phyloP scores from a whole-genome alignment of 2,888 invertebrate genomes.

The Terebella lapidaria region DNA sequence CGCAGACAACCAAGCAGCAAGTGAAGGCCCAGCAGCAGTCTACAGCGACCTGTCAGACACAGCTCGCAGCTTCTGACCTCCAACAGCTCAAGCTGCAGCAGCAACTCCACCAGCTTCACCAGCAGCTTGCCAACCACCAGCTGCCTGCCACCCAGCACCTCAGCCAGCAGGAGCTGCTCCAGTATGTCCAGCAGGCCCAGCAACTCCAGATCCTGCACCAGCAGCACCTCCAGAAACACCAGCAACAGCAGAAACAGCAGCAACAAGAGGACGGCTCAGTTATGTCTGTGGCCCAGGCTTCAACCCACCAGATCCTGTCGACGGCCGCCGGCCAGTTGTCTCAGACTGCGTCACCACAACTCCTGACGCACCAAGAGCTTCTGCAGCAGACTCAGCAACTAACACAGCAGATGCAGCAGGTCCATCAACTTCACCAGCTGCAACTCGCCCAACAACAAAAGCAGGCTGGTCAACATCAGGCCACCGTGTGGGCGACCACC shows the following conservation, averaged over 20 bases:
- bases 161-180: slow-evolving; percentile 21
- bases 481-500: background rate
- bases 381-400: slow-evolving; percentile 28
- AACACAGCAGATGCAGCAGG: slow-evolving; percentile 21
- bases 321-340: background rate
- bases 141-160: slow-evolving; percentile 19
- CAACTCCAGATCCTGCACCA: slow-evolving; percentile 23
- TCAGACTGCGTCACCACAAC: background rate
- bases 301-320: background rate
- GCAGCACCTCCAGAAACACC: slow-evolving; percentile 22
- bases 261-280: slow-evolving; percentile 15
- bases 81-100: slow-evolving; percentile 23
- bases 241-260: slow-evolving; percentile 18
- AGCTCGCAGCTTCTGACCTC: slow-evolving; percentile 5
- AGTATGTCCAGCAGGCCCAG: slow-evolving; percentile 19
- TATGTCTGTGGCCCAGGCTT: background rate
- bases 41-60: background rate
- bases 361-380: slow-evolving; percentile 23
- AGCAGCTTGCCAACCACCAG: slow-evolving; percentile 20
- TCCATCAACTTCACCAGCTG: slow-evolving; percentile 23
- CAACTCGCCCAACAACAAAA: slow-evolving; percentile 23
- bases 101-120: slow-evolving; percentile 28
- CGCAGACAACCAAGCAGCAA: slow-evolving; percentile 29
- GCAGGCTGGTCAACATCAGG: slow-evolving; percentile 27
- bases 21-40: slow-evolving; percentile 31